Evolutionary conservation across 35 echinoderm and acorn worm species (phyloP).

Genomic region (Stichopus chloronotus): DNA sequence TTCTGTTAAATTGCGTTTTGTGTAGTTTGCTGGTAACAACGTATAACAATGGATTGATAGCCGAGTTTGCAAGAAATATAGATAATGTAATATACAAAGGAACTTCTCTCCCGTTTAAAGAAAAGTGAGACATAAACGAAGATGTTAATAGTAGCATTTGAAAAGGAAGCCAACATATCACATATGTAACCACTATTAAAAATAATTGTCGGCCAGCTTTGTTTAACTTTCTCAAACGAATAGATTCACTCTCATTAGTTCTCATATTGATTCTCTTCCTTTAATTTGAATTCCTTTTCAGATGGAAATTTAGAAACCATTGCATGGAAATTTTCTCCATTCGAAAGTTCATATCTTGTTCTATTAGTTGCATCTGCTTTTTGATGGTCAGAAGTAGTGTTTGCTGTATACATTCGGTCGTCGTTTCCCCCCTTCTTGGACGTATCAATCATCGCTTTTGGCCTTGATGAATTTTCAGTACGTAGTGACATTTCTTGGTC

Average conservation of each 20-base stretch:
- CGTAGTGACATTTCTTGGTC: not conserved
- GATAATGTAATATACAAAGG: too few relatives aligned
- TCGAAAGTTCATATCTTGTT: too few relatives aligned
- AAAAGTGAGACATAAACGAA: not conserved
- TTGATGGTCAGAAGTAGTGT: too few relatives aligned
- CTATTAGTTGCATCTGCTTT: too few relatives aligned
- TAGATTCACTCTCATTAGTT: not conserved
- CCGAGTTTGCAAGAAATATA: not conserved
- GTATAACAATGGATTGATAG: constrained; percentile 26
- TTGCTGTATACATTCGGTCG: too few relatives aligned
- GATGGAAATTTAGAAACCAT: too few relatives aligned
- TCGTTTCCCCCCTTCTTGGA: not conserved
- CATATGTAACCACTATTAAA: constrained; percentile 3
- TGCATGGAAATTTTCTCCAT: too few relatives aligned
- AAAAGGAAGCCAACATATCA: constrained; percentile 2
- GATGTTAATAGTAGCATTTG: not conserved
- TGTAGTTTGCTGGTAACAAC: not conserved
- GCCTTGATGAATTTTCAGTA: not conserved
- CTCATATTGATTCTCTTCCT: not conserved
- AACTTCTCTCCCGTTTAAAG: not conserved
- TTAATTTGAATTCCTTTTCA: not conserved
- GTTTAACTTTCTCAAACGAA: not conserved
- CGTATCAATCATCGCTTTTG: not conserved
- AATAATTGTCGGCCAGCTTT: constrained; percentile 23
- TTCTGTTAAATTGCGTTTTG: not conserved